Evolutionary conservation across 2,113 vertebrate species (phyloP), one percentile per base, ranked within the genome.

Genomic region (Nibea coibor): DNA sequence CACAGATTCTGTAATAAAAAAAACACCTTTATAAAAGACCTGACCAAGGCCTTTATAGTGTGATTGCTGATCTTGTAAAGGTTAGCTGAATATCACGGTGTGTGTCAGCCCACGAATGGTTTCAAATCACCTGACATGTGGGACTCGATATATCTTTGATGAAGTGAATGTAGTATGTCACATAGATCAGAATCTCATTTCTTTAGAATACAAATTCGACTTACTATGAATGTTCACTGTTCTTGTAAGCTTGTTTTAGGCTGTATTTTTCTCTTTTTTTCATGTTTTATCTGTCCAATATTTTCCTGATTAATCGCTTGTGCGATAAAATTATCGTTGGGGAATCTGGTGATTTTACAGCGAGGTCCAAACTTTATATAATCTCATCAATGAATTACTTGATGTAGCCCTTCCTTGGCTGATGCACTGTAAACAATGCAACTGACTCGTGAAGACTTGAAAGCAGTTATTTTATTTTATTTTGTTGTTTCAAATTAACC

Each of bases 1-100:
- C 42, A 57, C n/a, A 19, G 2, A 42, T 12, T 15, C 16, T 28
- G 26, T 15, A 20, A n/a, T 15, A 20, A 67, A 81, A 35, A 61
- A 15, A 67, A 81, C 28, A 31, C 58, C 42, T 65, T 64, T 28
- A 65, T 58, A 64, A 35, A 35, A 68, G 22, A 65, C 22, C 14
- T 10, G 28, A 42, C 39, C 39, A 28, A 48, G 20, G 56, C 50
- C 48, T 48, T 35, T 56, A 24, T 6, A 26, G 42, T 11, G 0
- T 28, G 51, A 70, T 2, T 74, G 42, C 17, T 66, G 6, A 78
- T 72, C 24, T 31, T 10, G 53, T 7, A 47, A 68, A 61, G 54
- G 35, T 50, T n/a, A 80, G 16, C 28, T 58, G n/a, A 50, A 28
- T 39, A 14, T 24, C 26, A 42, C 20, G 47, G 45, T 14, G 19